phyloP scores from a whole-genome alignment of 2,113 vertebrate genomes.

The Sinocyclocheilus rhinocerous region DNA sequence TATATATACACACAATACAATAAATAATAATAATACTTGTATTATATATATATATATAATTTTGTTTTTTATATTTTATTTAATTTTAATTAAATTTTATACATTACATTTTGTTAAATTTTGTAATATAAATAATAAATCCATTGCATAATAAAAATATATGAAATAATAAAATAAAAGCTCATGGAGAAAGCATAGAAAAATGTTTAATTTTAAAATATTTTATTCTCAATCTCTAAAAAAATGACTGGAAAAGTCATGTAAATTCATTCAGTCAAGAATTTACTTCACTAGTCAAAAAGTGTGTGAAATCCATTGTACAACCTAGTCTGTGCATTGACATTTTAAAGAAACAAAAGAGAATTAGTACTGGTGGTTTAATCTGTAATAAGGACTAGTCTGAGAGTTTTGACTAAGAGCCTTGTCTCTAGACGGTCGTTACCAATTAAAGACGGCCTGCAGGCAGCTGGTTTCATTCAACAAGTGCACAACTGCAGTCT shows the following conservation, averaged over 20 bases:
- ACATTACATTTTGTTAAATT: too few species aligned
- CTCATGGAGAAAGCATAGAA: background rate
- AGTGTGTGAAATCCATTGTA: too few species aligned
- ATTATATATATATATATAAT: too few species aligned
- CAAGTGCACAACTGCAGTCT: conserved; percentile 33
- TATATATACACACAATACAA: too few species aligned
- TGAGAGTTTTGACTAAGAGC: background rate
- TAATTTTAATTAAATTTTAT: too few species aligned
- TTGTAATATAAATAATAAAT: too few species aligned
- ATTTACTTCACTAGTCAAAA: background rate
- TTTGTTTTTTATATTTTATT: too few species aligned
- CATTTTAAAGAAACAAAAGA: too few species aligned
- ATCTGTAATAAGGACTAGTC: background rate
- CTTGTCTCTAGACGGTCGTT: conserved; percentile 17
- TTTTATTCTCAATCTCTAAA: background rate
- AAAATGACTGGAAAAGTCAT: background rate
- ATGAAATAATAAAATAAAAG: too few species aligned
- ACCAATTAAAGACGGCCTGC: conserved; percentile 19
- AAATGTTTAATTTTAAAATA: background rate
- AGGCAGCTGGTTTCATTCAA: conserved; percentile 44
- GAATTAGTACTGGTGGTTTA: background rate
- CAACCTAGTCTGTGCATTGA: background rate
- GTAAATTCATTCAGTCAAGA: background rate
- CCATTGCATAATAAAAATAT: too few species aligned
- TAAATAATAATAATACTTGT: too few species aligned